Conservation (phyloP, 2,113 vertebrate genomes). For the Antechinus stuartii region DNA sequence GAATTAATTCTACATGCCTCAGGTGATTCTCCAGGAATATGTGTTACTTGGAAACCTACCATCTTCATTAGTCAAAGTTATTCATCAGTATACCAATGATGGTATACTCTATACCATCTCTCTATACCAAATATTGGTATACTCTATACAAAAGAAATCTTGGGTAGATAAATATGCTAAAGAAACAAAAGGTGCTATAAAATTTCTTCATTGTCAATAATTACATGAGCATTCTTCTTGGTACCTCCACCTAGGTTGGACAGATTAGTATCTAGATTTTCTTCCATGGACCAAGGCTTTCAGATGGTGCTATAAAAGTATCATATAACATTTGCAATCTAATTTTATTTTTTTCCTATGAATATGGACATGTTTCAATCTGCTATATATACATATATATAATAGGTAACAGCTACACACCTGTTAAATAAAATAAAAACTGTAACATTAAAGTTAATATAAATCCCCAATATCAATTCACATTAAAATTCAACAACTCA, state of each 20-base stretch:
- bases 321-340: constrained; percentile 5
- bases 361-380: constrained; percentile 28
- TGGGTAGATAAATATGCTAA: background rate
- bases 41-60: background rate
- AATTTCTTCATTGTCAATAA: background rate
- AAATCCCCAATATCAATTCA: constrained; percentile 14
- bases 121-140: background rate
- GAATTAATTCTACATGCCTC: background rate
- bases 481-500: constrained; percentile 24
- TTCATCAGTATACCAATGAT: background rate
- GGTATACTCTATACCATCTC: no score
- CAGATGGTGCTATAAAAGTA: constrained; percentile 15
- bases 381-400: background rate
- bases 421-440: constrained; percentile 32
- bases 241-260: background rate
- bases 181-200: background rate
- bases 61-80: background rate
- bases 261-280: background rate
- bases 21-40: background rate
- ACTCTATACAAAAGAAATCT: background rate
- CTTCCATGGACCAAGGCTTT: constrained; percentile 17
- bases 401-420: constrained; percentile 8
- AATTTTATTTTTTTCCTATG: constrained; percentile 13
- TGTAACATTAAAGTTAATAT: background rate
- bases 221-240: background rate